These are phyloP conservation scores for Psephotus haematonotus DNA, from an alignment of 2,113 vertebrate genomes.

Conservation along the genomic window DNA sequence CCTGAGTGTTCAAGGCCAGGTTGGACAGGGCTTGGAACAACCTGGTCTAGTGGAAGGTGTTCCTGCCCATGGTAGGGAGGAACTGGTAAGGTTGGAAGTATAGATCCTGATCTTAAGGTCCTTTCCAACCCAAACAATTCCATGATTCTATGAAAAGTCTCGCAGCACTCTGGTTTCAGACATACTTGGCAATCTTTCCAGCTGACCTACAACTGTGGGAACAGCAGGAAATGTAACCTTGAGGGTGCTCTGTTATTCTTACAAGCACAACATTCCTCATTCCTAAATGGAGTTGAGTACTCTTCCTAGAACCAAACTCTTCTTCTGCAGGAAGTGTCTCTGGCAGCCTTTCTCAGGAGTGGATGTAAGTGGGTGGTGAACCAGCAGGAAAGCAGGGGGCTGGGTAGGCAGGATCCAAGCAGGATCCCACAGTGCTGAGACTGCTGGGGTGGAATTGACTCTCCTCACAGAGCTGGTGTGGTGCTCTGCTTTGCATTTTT, in stretches of 20 bases:
- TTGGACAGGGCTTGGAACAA: not conserved
- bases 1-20: not conserved
- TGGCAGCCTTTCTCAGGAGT: not conserved
- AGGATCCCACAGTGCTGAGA: not conserved
- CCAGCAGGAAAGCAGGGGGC: not conserved
- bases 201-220: not conserved
- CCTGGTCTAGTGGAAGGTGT: not conserved
- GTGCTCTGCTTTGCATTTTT: not conserved
- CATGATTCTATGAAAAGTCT: not conserved
- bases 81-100: not conserved
- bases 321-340: not conserved
- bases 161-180: not conserved
- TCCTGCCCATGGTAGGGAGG: not conserved
- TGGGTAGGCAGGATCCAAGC: not conserved
- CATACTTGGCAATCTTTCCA: constrained; percentile 8
- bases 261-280: not conserved
- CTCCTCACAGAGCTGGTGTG: not conserved
- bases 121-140: not conserved
- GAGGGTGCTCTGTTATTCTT: not conserved
- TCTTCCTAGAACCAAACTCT: not conserved
- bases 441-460: not conserved
- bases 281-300: not conserved
- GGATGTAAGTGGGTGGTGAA: not conserved
- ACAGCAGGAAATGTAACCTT: constrained; percentile 12
- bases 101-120: not conserved